phyloP scores from a whole-genome alignment of 2,888 invertebrate species.

The Eupeodes latifasciatus region DNA sequence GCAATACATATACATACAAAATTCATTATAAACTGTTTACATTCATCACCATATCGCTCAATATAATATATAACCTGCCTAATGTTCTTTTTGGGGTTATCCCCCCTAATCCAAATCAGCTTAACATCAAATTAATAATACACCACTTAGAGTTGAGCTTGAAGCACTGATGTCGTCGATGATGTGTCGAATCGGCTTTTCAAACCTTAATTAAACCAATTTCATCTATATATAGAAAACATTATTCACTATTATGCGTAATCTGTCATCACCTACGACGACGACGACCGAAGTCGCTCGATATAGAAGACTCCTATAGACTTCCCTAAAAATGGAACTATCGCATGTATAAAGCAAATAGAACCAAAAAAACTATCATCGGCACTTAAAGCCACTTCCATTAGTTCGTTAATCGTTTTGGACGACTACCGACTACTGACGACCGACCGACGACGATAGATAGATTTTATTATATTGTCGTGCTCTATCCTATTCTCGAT shows the following conservation, averaged over 20 bases:
- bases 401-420: slow-evolving; percentile 51
- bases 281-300: not conserved
- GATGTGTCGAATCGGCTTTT: not conserved
- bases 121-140: not conserved
- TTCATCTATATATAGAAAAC: not conserved
- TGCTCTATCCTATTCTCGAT: slow-evolving; percentile 24
- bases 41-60: too few species aligned
- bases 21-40: too few species aligned
- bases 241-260: not conserved
- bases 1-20: too few species aligned
- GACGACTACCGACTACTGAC: not conserved
- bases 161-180: too few species aligned
- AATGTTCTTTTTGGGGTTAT: not conserved
- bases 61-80: too few species aligned
- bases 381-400: slow-evolving; percentile 40
- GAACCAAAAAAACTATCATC: slow-evolving; percentile 20
- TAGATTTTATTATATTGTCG: slow-evolving; percentile 35
- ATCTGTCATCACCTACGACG: slow-evolving; percentile 36
- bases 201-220: not conserved
- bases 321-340: slow-evolving; percentile 36
- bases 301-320: too few species aligned
- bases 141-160: not conserved
- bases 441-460: not conserved
- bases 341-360: slow-evolving; percentile 42
- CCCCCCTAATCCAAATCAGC: too few species aligned